A percentile compares a stretch with the other conserved stretches of the same genome.
Conservation (phyloP, 2,797 vertebrate species). For the Mus minutoides region DNA sequence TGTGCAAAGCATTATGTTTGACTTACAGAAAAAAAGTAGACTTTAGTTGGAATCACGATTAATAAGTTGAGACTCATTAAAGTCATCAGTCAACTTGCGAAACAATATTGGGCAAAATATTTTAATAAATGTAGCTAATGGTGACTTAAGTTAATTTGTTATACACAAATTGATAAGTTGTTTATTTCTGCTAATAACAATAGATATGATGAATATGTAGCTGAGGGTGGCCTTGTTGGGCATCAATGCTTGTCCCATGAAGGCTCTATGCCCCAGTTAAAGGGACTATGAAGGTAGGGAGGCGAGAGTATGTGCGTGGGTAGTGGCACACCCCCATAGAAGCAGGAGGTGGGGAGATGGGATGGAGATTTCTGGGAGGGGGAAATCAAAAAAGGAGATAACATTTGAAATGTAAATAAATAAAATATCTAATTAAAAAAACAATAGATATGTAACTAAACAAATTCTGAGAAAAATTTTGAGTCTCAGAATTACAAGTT, state of each 20-base stretch:
- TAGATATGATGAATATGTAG: no score
- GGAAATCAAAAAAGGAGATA: no score
- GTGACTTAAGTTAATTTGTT: background rate
- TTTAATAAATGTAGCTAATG: background rate
- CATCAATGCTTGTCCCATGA: no score
- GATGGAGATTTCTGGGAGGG: no score
- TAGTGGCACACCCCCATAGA: no score
- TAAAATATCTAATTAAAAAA: no score
- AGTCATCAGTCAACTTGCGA: background rate
- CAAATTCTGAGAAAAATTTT: background rate
- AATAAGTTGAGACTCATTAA: background rate
- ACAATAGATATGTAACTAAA: background rate
- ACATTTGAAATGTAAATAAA: no score
- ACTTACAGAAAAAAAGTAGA: background rate
- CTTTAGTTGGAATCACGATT: background rate
- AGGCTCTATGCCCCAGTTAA: no score
- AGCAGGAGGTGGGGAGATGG: no score
- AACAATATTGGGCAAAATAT: background rate
- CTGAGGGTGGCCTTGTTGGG: no score
- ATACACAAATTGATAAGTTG: background rate
- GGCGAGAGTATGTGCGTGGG: no score
- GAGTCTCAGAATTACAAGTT: background rate
- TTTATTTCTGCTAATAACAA: background rate
- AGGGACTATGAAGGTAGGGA: no score
- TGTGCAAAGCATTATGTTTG: background rate